Evolutionary conservation across 2,113 vertebrate species (phyloP), one percentile per base, ranked within the genome.

Genomic region (Girardinichthys multiradiatus): DNA sequence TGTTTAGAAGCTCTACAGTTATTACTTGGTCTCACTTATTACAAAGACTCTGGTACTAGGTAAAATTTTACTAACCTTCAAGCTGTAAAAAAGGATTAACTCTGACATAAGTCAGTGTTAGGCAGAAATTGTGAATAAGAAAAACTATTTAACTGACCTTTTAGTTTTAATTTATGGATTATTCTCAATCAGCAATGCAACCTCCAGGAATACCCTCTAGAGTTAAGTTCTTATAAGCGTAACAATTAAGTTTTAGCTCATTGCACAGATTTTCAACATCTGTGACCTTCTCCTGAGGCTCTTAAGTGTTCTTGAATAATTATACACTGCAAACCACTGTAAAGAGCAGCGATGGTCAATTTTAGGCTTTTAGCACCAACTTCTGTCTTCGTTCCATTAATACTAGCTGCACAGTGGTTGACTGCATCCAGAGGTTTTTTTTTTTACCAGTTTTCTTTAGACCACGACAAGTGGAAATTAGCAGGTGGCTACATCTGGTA

Each of bases 201-300:
- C 45, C 59, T 7, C 7, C 17, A 70, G 68, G 30, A 1, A 14
- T 28, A n/a, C 48, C 63, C 45, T 29, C 24, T 69, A 19, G 14
- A 59, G 21, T 68, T 72, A 69, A 58, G 27, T n/a, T 68, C 33
- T 62, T 42, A 66, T 45, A 68, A 59, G 70, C 63, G 30, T 2
- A 70, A 37, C 64, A 66, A 70, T 77, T 63, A 59, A 33, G 33
- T 75, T 77, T 68, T 66, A 85, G 78, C 37, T 76, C 68, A 70
- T 62, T 2, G 8, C 61, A 24, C 54, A 72, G 30, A 51, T 68
- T 35, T 37, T 58, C 74, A 17, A 54, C 77, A 30, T 63, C 72
- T 64, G 77, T 82, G 81, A 88, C 91, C 84, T 91, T 90, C 90
- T 69, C 74, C 78, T 19, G 54, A 26, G 72, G 79, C 69, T 76